A percentile compares a stretch with the other conserved stretches of the same genome.
phyloP scores from a whole-genome alignment of 2,113 vertebrate species.

The Phycodurus eques region DNA sequence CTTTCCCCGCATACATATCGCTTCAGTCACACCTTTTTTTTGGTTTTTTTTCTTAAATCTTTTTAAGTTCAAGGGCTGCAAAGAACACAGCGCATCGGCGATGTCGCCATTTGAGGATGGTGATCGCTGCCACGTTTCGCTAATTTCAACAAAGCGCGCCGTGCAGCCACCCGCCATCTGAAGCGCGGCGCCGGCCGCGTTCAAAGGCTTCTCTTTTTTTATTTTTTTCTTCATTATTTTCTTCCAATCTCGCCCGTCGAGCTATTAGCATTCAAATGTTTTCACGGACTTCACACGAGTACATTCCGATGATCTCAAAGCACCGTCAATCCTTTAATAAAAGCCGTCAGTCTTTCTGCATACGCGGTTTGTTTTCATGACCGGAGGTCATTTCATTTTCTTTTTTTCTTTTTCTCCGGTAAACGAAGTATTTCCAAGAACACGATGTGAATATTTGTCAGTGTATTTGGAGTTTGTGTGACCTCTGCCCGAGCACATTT shows the following conservation, averaged over 20 bases:
- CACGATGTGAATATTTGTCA: conserved; percentile 31
- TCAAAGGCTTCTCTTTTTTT: conserved; percentile 42
- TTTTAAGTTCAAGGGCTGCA: conserved; percentile 67
- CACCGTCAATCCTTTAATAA: conserved; percentile 48
- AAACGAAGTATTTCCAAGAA: conserved; percentile 47
- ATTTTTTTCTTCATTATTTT: neutral
- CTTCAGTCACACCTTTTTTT: conserved; percentile 34
- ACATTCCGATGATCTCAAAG: conserved; percentile 54
- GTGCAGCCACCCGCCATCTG: conserved; percentile 49
- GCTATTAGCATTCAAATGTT: conserved; percentile 66
- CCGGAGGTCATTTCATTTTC: conserved; percentile 51
- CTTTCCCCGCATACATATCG: conserved; percentile 53
- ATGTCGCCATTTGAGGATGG: conserved; percentile 49
- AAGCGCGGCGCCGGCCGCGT: conserved; percentile 55
- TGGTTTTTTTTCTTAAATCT: conserved; percentile 40
- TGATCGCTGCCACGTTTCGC: conserved; percentile 64
- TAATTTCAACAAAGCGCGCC: conserved; percentile 61
- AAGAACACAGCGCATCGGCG: conserved; percentile 59
- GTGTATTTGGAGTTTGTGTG: conserved; percentile 41
- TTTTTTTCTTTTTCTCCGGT: conserved; percentile 43
- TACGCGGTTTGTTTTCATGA: conserved; percentile 63
- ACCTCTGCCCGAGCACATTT: conserved; percentile 65
- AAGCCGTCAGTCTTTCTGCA: conserved; percentile 54
- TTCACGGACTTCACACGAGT: conserved; percentile 61
- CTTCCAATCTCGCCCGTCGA: conserved; percentile 55